Base-by-base conservation (phyloP, 2,113 vertebrate genomes). In the Triplophysa siluroides region DNA sequence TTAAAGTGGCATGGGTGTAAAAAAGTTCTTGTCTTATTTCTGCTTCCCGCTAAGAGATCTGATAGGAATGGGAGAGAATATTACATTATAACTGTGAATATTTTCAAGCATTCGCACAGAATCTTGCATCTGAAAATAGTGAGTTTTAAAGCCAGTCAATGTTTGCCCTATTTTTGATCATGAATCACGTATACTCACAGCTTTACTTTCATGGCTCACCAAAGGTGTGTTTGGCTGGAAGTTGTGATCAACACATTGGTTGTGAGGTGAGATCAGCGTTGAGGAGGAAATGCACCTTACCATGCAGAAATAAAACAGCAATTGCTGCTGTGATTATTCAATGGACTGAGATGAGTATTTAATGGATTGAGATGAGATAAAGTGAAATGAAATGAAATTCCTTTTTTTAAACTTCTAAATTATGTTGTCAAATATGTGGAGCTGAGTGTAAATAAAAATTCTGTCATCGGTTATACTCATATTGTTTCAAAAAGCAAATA, bases 241-340 rank as follows among this genome's bases (percentile, higher is more conserved):
- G 23, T 52, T 70, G 67, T 26, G 16, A 71, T 71, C 68, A 54
- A 71, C 68, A 33, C 47, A 52, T 52, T 45, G 65, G 5, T 24
- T 71, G 18, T 54, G 18, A 54, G 68, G 50, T 38, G 50, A 52
- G 4, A 52, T 52, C 50, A 52, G 50, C 14, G 69, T 38, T 71
- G n/a, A 29, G 45, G 24, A 71, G 47, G 18, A n/a, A 45, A 45
- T 23, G 2, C 12, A 21, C 38, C 43, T 67, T 45, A 43, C 64
- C 10, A 7, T 67, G n/a, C n/a, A 67, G 9, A 43, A 43, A 52
- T 52, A 29, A 19, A 18, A 52, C 11, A 9, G 11, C 24, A 69
- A 19, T 0, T 2, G 0, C 24, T 10, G 1, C 12, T 54, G 24
- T 71, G 19, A n/a, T 33, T 10, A 26, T 71, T 9, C 52, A 16